Evolutionary conservation across 2,888 invertebrate genomes (phyloP), one percentile per base, ranked within the genome.

Genomic region (Herminia tarsipennalis): DNA sequence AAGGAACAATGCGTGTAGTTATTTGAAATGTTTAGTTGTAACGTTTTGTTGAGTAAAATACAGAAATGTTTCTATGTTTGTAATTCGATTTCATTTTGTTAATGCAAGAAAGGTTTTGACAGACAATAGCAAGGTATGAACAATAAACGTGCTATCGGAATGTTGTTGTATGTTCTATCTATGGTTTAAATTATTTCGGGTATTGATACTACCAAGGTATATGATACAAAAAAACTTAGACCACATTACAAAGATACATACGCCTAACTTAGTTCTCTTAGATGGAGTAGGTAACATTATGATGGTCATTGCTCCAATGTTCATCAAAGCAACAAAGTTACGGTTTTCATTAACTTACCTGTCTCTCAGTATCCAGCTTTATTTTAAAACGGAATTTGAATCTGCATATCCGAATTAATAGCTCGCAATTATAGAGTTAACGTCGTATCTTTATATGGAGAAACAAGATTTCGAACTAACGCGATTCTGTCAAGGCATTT

Each of bases 1-100:
- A 66, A 54, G 51, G 60, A 60, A 66, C 60, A 65, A 65, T 56
- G 40, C 28, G 17, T 46, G 27, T 48, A 48, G 56, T 49, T 43
- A 42, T 43, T 58, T 58, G 49, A 56, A 53, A 62, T 56, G 47
- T 54, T 50, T 48, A 40, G 49, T 41, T 53, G 49, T 48, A 52
- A 39, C 40, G 25, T 53, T 57, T 66, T 66, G 48, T 35, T 30
- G 39, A 60, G 43, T 65, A 56, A 60, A 59, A 61, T 50, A 43
- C 47, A 62, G 53, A 33, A 53, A 51, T 61, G 30, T 34, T 27
- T 14, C 34, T 34, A 16, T 34, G 16, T 41, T 28, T 27, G 21
- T 1, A 38, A 32, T 20, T 32, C 42, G 48, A 56, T 38, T 52
- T 43, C 38, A 32, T 46, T 46, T 41, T 28, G 36, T 10, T 39